These are phyloP conservation scores for Nycticebus coucang DNA, from an alignment of 2,113 vertebrate species.

Conservation along the genomic window DNA sequence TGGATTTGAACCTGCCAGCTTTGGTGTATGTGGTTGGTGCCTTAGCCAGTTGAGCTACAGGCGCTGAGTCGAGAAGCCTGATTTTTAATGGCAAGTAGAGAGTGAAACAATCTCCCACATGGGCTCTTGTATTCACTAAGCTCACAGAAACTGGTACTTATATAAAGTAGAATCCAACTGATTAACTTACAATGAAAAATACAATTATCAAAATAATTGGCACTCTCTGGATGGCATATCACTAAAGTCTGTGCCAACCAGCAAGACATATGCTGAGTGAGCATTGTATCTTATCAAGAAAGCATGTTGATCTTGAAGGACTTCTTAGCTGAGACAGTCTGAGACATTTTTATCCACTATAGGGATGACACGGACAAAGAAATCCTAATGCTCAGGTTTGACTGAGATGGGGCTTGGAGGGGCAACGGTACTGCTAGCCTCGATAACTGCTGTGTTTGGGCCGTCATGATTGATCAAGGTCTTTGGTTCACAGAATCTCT, in stretches of 20 bases:
- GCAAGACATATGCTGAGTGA: not conserved
- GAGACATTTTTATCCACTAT: not conserved
- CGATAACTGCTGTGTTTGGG: not conserved
- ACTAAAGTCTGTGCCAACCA: not conserved
- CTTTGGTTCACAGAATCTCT: conserved; percentile 25
- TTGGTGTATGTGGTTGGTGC: too few relatives aligned
- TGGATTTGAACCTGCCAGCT: too few relatives aligned
- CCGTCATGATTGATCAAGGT: not conserved
- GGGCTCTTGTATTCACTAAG: not conserved
- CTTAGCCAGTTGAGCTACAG: too few relatives aligned
- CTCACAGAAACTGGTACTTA: conserved; percentile 34
- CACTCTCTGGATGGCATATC: not conserved
- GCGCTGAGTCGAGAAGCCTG: not conserved
- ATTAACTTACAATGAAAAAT: conserved; percentile 34
- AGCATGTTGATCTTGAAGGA: not conserved
- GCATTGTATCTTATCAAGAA: not conserved
- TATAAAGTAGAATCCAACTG: not conserved
- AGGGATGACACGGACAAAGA: not conserved
- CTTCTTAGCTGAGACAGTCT: not conserved
- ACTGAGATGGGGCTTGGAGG: not conserved
- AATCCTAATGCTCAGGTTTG: not conserved
- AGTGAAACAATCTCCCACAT: not conserved
- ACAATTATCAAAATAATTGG: conserved; percentile 12
- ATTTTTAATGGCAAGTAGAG: conserved; percentile 39
- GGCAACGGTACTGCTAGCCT: not conserved